A percentile compares a stretch with the other conserved stretches of the same genome.
These are phyloP conservation scores for Rotaria magnacalcarata DNA, from an alignment of 2,888 invertebrate genomes.

Conservation along the genomic window DNA sequence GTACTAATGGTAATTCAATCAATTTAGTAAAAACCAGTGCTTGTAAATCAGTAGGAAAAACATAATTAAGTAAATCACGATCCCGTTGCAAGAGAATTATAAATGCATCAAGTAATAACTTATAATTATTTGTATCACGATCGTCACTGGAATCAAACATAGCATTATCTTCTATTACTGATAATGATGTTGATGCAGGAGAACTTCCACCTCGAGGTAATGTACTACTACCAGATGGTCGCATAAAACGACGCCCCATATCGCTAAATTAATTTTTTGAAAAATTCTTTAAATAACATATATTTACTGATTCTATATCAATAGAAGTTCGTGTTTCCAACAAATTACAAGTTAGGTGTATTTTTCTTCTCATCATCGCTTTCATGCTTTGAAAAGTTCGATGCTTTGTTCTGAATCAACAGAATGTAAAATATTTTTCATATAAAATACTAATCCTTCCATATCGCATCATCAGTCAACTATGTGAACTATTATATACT, in stretches of 20 bases:
- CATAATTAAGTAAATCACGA: conserved; percentile 30
- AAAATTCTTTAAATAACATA: no score
- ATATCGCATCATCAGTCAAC: no score
- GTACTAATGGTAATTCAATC: conserved; percentile 17
- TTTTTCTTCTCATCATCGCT: no score
- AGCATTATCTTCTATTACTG: not conserved
- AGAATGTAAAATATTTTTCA: no score
- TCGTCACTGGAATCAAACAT: not conserved
- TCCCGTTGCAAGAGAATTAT: conserved; percentile 18
- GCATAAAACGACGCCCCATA: not conserved
- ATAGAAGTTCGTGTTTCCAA: no score
- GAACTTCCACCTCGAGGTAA: not conserved
- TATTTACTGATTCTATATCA: no score
- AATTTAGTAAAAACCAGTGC: conserved; percentile 27
- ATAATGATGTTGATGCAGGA: not conserved
- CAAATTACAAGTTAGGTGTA: no score
- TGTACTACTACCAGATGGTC: not conserved
- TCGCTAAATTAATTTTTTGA: not conserved
- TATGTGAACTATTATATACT: no score
- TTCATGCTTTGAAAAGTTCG: no score
- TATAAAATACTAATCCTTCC: no score
- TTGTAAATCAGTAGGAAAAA: not conserved
- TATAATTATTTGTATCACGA: conserved; percentile 32
- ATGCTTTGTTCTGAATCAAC: no score
- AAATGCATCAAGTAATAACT: conserved; percentile 13